Evolutionary conservation across 2,888 invertebrate genomes (phyloP), one percentile per base, ranked within the genome.

Genomic region (Lithophane semibrunnea): DNA sequence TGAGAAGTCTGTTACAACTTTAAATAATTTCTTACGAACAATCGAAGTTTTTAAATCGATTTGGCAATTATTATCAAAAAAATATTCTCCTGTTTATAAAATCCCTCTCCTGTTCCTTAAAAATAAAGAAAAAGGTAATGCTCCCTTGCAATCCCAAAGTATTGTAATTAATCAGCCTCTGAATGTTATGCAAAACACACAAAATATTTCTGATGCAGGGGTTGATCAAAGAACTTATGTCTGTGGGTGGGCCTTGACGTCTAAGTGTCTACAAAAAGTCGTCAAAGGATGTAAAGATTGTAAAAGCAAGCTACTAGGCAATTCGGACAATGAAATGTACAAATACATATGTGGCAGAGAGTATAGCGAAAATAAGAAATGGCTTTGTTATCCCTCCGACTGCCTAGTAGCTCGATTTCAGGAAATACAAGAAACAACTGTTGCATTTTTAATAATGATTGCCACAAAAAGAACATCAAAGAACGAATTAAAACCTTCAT

Each of bases 191-290:
- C 24, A 65, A 73, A 65, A 56, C 56, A 52, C 49, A 29, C 29
- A 18, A 49, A 67, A 49, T 4, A 67, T 13, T 49, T 67, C 29
- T 9, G 49, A 65, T 65, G 16, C 44, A 73, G 64, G 64, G 54
- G 64, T 44, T 56, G 54, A 65, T 65, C 44, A 65, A 65, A 73
- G 13, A 65, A 73, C 21, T 29, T 67, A 63, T 10, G 61, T 71
- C 37, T 71, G 61, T 71, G 71, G 71, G 71, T 71, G 61, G 61
- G 71, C 49, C 37, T 49, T 61, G 61, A 71, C 49, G 10, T n/a
- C n/a, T n/a, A 71, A 71, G 21, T 49, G 49, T 66, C 49, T 49
- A 49, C 42, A 65, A 44, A 64, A 44, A 64, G 64, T 64, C 12
- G 66, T 66, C 49, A 66, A 71, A 61, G 61, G 37, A 0, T 71